Conservation (phyloP, 2,113 vertebrate species). For the Catharus bicknelli region DNA sequence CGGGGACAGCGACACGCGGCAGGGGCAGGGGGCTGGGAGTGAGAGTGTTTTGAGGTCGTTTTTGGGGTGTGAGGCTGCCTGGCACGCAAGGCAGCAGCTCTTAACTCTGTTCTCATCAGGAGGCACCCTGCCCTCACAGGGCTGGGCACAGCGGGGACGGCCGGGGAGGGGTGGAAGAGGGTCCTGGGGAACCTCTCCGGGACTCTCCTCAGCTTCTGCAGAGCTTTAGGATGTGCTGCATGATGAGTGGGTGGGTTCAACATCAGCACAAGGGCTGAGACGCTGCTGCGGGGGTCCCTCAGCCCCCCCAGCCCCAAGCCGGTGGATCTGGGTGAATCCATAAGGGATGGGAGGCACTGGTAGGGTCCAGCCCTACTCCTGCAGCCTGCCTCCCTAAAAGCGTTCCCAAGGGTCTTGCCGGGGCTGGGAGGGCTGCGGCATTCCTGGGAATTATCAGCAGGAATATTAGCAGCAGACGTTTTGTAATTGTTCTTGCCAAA, state of each 20-base stretch:
- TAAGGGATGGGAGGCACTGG: accelerated
- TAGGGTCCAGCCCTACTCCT: background rate
- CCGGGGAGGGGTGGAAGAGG: too few relatives aligned
- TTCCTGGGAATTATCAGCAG: background rate
- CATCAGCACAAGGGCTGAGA: background rate
- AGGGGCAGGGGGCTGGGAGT: background rate
- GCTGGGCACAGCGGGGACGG: background rate
- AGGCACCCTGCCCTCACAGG: background rate
- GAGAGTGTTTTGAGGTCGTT: background rate
- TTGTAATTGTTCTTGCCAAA: slow-evolving; percentile 41
- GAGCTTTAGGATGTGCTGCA: background rate
- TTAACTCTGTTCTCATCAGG: background rate
- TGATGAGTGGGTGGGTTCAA: accelerated
- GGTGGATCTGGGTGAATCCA: accelerated
- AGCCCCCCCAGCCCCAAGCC: accelerated
- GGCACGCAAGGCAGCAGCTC: background rate
- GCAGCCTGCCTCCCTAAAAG: background rate
- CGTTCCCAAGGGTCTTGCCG: accelerated
- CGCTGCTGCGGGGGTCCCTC: background rate
- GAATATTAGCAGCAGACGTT: background rate
- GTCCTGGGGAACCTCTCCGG: background rate
- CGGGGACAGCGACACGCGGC: accelerated
- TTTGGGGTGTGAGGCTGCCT: background rate
- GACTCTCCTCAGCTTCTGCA: background rate
- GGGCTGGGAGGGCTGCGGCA: background rate